Evolutionary conservation across 1,140 invertebrate species (phyloP).

Genomic region (Panonychus citri): DNA sequence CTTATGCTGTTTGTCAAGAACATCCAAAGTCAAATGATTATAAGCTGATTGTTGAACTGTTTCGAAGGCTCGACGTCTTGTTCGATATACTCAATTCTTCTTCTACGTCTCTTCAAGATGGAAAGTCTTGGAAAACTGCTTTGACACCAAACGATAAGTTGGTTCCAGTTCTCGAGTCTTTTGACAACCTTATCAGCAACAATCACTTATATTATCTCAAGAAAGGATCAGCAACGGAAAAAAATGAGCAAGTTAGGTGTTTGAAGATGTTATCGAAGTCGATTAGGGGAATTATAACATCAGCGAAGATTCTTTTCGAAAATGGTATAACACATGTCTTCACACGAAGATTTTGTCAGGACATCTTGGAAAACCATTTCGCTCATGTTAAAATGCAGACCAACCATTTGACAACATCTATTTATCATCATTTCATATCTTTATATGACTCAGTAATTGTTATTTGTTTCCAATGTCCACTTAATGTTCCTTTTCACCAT

Average conservation of each 20-base stretch:
- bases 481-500: too few relatives aligned
- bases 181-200: not conserved
- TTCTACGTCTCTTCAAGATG: not conserved
- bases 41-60: not conserved
- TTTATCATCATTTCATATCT: not conserved
- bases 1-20: not conserved
- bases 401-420: not conserved
- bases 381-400: not conserved
- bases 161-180: not conserved
- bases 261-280: not conserved
- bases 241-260: not conserved
- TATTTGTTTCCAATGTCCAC: not conserved
- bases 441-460: not conserved
- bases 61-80: not conserved
- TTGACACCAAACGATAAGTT: not conserved
- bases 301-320: not conserved
- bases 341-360: not conserved
- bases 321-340: not conserved
- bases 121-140: not conserved
- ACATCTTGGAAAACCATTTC: not conserved
- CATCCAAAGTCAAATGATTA: not conserved
- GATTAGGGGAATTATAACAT: not conserved
- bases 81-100: not conserved
- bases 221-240: not conserved
- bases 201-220: not conserved